Conservation (phyloP, 2,113 vertebrate genomes). For the Rhynchopsitta pachyrhyncha region DNA sequence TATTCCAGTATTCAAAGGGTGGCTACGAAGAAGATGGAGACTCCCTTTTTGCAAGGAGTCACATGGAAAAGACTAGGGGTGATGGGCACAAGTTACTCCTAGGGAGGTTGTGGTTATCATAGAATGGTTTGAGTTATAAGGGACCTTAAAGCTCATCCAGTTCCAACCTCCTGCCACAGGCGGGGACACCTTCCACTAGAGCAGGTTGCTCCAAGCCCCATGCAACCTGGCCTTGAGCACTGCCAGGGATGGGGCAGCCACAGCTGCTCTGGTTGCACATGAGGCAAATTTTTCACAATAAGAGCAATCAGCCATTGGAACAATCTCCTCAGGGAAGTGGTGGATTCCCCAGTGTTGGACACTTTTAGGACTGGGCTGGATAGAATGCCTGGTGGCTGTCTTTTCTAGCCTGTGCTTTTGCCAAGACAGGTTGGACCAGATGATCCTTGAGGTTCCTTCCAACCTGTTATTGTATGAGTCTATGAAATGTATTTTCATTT, state of each 20-base stretch:
- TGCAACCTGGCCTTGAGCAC: not conserved
- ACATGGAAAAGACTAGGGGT: accelerated
- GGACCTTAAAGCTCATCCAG: not conserved
- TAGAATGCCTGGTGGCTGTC: not conserved
- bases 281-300: not conserved
- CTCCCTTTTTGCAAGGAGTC: not conserved
- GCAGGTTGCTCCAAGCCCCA: not conserved
- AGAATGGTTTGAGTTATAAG: not conserved
- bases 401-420: accelerated
- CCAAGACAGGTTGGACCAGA: not conserved
- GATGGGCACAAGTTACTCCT: not conserved
- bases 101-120: not conserved
- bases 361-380: not conserved
- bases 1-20: not conserved
- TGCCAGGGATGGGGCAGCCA: not conserved
- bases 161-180: not conserved
- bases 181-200: not conserved
- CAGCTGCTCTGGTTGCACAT: not conserved
- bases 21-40: not conserved
- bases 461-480: not conserved
- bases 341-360: not conserved
- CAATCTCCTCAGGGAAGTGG: not conserved
- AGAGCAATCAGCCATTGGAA: not conserved
- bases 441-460: not conserved
- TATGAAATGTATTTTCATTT: not conserved